Percentiles rank a stretch among this genome's conserved stretches.
These are phyloP conservation scores for Sipha flava DNA, from an alignment of 1,140 invertebrate genomes.

Conservation along the genomic window DNA sequence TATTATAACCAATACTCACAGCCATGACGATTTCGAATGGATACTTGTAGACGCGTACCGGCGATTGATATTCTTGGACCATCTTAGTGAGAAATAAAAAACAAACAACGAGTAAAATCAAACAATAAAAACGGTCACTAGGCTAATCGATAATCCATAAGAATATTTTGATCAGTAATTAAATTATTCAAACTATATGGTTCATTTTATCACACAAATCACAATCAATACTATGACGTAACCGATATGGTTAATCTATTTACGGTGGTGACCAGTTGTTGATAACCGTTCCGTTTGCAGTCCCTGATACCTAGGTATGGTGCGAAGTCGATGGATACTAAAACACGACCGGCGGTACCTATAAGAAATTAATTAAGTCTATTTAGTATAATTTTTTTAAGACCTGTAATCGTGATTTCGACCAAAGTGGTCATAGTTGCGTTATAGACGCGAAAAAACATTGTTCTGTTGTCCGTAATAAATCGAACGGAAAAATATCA, in stretches of 20 bases:
- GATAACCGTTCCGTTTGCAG: background rate
- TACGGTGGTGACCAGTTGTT: background rate
- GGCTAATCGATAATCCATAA: conserved; percentile 24
- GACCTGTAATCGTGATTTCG: no score
- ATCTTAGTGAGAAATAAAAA: conserved; percentile 47
- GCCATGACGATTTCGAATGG: conserved; percentile 95
- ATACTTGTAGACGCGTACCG: conserved; percentile 91
- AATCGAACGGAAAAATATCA: no score
- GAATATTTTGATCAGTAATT: conserved; percentile 29
- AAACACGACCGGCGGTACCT: no score
- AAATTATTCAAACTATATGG: conserved; percentile 23
- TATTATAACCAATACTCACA: conserved; percentile 71
- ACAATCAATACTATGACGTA: conserved; percentile 17
- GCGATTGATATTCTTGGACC: conserved; percentile 95
- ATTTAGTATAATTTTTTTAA: no score
- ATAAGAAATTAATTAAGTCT: no score
- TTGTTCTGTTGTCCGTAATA: no score
- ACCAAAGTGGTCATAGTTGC: no score
- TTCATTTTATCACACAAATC: conserved; percentile 18
- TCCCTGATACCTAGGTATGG: no score
- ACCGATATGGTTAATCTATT: background rate
- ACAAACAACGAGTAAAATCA: conserved; percentile 26
- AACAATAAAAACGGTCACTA: conserved; percentile 28
- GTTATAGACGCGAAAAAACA: no score
- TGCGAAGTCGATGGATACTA: no score